Base-by-base conservation (phyloP, 30 jellyfish, hydroid and myxozoan genomes). In the Turritopsis rubra region DNA sequence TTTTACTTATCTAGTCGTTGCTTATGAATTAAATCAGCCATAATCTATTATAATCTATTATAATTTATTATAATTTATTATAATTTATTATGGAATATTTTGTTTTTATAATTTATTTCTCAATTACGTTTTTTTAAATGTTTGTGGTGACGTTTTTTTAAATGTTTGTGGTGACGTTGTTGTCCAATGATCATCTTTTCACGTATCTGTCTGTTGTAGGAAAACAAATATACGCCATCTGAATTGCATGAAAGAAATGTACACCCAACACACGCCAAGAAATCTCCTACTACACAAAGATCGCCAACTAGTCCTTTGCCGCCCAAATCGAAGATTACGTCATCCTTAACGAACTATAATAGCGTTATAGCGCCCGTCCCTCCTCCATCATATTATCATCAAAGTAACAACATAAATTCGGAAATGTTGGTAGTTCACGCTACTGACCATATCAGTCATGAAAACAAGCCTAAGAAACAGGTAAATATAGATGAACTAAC, bases 281-380 rank as follows among this genome's bases (percentile, higher is more conserved):
- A 74, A 23, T 24, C 82, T 74, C 54, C 31, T 8, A 68, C 28
- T 23, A 68, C 28, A 68, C 77, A 23, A 1, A 68, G 19, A 19
- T 68, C 77, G 28, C 30, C 77, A 0, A 68, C 28, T 1, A 68
- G 28, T 68, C 31, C 60, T 41, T 41, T 41, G 60, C 60, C 77
- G 30, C 77, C 77, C 30, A 23, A 27, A 68, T 23, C 31, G 28
- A 27, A 23, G 19, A 68, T 68, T 9, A 7, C 77, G 77, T 22
- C 77, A 68, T 68, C 77, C 19, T 68, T 68, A 19, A 68, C 31
- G 16, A 68, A 68, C 77, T 68, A 68, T 68, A n/a, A 26, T 52
- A 29, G 41, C n/a, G 19, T 74, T 30, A 74, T 52, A 21, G 82
- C 82, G 7, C 82, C 82, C 60, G 65, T 74, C 9, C 82, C 82